phyloP scores from a whole-genome alignment of 2,113 vertebrate genomes.

The Xyrauchen texanus region DNA sequence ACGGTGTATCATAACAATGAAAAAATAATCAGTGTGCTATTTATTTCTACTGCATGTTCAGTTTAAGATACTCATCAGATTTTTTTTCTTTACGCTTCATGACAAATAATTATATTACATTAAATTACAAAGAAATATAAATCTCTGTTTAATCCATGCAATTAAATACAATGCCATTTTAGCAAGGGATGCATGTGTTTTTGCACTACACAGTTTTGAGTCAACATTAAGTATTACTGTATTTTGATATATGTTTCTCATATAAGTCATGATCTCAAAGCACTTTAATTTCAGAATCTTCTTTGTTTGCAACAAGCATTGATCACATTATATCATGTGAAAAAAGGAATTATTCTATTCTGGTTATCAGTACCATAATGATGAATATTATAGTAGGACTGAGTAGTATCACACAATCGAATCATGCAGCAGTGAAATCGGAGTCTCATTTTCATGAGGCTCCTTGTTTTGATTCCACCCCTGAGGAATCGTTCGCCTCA shows the following conservation, averaged over 20 bases:
- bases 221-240: too few relatives aligned
- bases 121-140: too few relatives aligned
- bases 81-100: too few relatives aligned
- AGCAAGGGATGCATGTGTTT: neutral
- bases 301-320: neutral
- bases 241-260: neutral
- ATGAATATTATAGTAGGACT: slow-evolving; percentile 38
- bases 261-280: neutral
- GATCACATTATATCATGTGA: slow-evolving; percentile 41
- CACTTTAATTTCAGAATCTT: slow-evolving; percentile 16
- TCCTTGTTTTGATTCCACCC: slow-evolving; percentile 53
- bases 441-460: slow-evolving; percentile 53
- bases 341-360: slow-evolving; percentile 17
- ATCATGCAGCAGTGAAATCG: slow-evolving; percentile 45
- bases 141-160: too few relatives aligned
- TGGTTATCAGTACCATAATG: slow-evolving; percentile 44
- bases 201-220: neutral
- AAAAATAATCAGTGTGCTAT: too few relatives aligned
- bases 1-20: too few relatives aligned
- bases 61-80: too few relatives aligned
- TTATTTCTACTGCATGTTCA: too few relatives aligned
- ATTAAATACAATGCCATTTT: neutral
- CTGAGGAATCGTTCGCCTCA: slow-evolving; percentile 50
- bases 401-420: slow-evolving; percentile 45
- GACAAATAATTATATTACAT: too few relatives aligned